Base-by-base conservation (phyloP, 1,140 invertebrate genomes). In the Nomia melanderi region DNA sequence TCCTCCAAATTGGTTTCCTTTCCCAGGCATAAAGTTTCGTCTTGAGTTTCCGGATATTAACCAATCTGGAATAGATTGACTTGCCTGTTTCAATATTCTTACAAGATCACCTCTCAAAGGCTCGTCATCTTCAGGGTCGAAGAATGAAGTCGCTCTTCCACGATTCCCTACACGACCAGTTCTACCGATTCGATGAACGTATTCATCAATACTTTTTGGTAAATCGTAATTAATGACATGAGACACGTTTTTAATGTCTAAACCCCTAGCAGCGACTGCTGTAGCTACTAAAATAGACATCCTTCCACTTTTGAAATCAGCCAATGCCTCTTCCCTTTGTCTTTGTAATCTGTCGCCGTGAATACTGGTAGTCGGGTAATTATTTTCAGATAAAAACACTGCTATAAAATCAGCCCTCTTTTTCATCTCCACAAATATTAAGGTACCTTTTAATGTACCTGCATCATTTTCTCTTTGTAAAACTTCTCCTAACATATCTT, bases 161-260 rank as follows among this genome's bases (percentile, higher is more conserved):
- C 95, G 90, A 90, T 99, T 98, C 0, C 98, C 98, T 27, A 99
- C 96, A 53, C 98, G 94, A 2, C 98, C 98, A 23, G 98, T 99
- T 85, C 98, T 93, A 1, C 98, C 98, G 87, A 99, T 99, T 57
- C 98, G 93, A 92, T 99, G 98, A 7, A 99, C 97, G 88, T 99
- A 99, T 74, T 98, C 97, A 77, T 98, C 97, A 74, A 98, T 96
- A 31, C 93, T 93, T 70, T 95, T 95, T 0, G 98, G 98, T 79
- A 99, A 87, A 90, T 99, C 98, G 87, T 95, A 99, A 89, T 99
- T 99, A 7, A 99, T 95, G 0, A 99, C 98, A 85, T 97, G 96
- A 62, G 95, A 93, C 0, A 98, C 96, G 67, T 96, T 95, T 59
- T 95, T 95, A 57, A 98, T 97, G 90, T 98, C 97, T 90, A 98